Evolutionary conservation across 2,797 vertebrate species (phyloP).

Genomic region (Distichodus sexfasciatus): DNA sequence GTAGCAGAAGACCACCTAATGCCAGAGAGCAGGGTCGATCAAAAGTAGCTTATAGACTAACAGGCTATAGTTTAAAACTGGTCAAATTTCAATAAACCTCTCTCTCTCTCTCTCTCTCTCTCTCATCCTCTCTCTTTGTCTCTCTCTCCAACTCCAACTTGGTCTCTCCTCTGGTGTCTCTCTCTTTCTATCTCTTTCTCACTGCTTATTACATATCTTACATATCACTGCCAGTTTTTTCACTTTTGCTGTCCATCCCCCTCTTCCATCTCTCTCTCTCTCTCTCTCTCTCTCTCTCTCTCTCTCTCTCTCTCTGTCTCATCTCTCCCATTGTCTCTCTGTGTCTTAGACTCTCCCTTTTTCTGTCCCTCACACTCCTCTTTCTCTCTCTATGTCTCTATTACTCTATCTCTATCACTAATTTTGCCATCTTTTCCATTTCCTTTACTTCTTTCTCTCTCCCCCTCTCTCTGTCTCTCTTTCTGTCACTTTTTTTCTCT

Average conservation of each 20-base stretch:
- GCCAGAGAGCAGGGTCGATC: too few relatives aligned
- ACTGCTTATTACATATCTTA: not conserved
- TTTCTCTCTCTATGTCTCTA: not conserved
- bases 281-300: not conserved
- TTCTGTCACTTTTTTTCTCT: not conserved
- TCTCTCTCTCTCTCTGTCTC: not conserved
- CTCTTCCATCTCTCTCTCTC: not conserved
- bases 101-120: conserved; percentile 15
- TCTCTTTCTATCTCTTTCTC: not conserved
- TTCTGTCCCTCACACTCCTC: not conserved
- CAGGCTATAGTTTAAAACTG: too few relatives aligned
- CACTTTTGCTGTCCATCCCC: not conserved
- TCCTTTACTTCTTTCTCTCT: not conserved
- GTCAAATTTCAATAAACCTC: too few relatives aligned
- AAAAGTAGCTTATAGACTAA: too few relatives aligned
- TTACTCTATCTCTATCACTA: too few relatives aligned
- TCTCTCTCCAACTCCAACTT: not conserved
- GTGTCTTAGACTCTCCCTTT: not conserved
- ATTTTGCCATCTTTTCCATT: not conserved
- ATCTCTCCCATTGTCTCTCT: not conserved
- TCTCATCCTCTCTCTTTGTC: not conserved
- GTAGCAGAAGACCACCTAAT: too few relatives aligned
- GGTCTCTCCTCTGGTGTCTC: not conserved
- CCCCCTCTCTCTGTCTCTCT: not conserved
- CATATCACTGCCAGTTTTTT: not conserved